Conservation (phyloP, 2,888 invertebrate species). For the Leptura quadrifasciata region DNA sequence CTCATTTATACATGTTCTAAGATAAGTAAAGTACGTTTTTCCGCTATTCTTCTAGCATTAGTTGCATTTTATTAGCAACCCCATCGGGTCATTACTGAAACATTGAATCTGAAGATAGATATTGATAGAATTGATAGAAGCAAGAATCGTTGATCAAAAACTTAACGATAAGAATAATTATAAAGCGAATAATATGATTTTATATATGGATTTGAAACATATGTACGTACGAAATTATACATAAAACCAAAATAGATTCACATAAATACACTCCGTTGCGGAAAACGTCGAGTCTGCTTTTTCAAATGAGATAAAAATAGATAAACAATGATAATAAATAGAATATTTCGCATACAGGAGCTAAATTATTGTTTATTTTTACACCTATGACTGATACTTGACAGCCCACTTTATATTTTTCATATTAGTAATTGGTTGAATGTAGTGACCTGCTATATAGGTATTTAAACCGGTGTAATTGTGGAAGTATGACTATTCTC, state of each 20-base stretch:
- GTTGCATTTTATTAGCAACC: too few species aligned
- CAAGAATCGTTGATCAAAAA: slow-evolving; percentile 8
- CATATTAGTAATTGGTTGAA: background rate
- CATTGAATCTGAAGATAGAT: too few species aligned
- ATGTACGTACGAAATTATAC: slow-evolving; percentile 25
- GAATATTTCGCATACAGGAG: slow-evolving; percentile 7
- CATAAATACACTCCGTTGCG: slow-evolving; percentile 9
- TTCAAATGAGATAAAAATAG: slow-evolving; percentile 26
- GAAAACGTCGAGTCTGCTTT: slow-evolving; percentile 13
- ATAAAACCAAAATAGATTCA: slow-evolving; percentile 27
- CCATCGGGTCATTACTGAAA: too few species aligned
- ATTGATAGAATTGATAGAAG: too few species aligned
- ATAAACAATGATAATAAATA: slow-evolving; percentile 21
- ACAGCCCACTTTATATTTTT: slow-evolving; percentile 20
- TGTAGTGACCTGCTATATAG: too few species aligned
- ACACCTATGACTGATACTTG: slow-evolving; percentile 31
- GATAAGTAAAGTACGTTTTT: too few species aligned
- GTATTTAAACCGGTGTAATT: too few species aligned
- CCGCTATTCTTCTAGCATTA: too few species aligned
- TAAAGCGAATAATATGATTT: slow-evolving; percentile 15
- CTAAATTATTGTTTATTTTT: slow-evolving; percentile 29
- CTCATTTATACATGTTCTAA: too few species aligned
- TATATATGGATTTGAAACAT: slow-evolving; percentile 16
- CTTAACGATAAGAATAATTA: slow-evolving; percentile 2
- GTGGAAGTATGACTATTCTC: too few species aligned